Percentiles rank a stretch among this genome's conserved stretches.
Conservation (phyloP, 2,888 invertebrate genomes). For the Scrobipalpa costella region DNA sequence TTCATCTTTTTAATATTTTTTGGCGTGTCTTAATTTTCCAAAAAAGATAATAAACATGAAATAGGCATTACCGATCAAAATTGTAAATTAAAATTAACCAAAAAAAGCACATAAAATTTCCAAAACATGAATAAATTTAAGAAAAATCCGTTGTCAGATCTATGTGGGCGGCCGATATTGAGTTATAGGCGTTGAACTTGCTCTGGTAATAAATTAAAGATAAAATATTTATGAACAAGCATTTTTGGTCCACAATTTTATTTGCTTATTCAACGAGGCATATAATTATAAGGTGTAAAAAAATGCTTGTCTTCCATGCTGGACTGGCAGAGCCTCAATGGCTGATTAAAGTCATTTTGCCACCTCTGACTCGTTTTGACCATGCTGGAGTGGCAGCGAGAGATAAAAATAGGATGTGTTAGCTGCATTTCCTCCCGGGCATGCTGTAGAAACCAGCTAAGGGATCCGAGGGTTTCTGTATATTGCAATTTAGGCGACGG, state of each 20-base stretch:
- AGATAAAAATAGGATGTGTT: too few relatives aligned
- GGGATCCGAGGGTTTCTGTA: too few relatives aligned
- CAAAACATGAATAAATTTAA: background rate
- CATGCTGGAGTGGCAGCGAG: too few relatives aligned
- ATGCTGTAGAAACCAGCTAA: too few relatives aligned
- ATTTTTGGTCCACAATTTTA: slow-evolving; percentile 16
- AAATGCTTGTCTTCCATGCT: too few relatives aligned
- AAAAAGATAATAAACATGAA: background rate
- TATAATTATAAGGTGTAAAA: too few relatives aligned
- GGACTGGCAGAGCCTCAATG: too few relatives aligned
- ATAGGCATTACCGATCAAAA: background rate
- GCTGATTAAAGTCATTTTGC: too few relatives aligned
- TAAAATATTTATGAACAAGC: slow-evolving; percentile 18
- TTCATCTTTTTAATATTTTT: too few relatives aligned
- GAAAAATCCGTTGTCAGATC: slow-evolving; percentile 1
- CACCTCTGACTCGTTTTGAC: too few relatives aligned
- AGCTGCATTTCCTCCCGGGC: too few relatives aligned
- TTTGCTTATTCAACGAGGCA: slow-evolving; percentile 4
- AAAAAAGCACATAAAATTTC: background rate
- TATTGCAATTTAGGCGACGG: too few relatives aligned
- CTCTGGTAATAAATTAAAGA: slow-evolving; percentile 14
- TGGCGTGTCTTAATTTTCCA: background rate
- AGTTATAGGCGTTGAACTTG: slow-evolving; percentile 15
- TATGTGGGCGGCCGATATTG: slow-evolving; percentile 22
- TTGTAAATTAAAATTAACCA: slow-evolving; percentile 2